phyloP scores from a whole-genome alignment of 2,113 vertebrate species.

The Sterna hirundo region DNA sequence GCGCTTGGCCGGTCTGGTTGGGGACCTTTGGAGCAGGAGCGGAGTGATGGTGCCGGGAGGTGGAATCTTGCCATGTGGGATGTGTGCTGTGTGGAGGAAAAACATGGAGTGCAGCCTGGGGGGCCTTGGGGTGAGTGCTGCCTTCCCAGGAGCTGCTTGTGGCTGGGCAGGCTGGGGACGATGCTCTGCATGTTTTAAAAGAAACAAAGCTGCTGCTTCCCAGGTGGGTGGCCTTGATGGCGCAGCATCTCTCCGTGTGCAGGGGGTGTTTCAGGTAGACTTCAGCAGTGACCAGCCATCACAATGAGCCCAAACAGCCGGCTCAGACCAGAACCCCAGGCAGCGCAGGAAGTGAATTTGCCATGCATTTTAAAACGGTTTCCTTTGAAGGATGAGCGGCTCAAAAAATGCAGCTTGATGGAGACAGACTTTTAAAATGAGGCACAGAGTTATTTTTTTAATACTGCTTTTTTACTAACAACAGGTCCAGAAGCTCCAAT shows the following conservation, averaged over 20 bases:
- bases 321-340: background rate
- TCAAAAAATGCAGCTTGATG: background rate
- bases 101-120: fast-evolving
- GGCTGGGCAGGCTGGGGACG: background rate
- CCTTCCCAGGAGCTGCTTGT: background rate
- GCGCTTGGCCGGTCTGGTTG: fast-evolving
- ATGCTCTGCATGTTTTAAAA: background rate
- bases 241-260: background rate
- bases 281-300: background rate
- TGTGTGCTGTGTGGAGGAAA: background rate
- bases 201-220: background rate
- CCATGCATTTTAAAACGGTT: background rate
- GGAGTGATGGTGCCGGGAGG: too few relatives aligned
- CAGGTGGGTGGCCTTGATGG: background rate
- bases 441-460: background rate
- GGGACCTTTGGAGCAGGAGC: background rate
- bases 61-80: fast-evolving
- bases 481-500: background rate
- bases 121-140: background rate
- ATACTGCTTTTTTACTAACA: background rate
- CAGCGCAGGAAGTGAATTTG: background rate
- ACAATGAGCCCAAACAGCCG: background rate
- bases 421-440: background rate
- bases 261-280: background rate
- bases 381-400: background rate